These are phyloP conservation scores for Gymnocephalus cernua DNA, from an alignment of 2,113 vertebrate genomes.

Conservation along the genomic window DNA sequence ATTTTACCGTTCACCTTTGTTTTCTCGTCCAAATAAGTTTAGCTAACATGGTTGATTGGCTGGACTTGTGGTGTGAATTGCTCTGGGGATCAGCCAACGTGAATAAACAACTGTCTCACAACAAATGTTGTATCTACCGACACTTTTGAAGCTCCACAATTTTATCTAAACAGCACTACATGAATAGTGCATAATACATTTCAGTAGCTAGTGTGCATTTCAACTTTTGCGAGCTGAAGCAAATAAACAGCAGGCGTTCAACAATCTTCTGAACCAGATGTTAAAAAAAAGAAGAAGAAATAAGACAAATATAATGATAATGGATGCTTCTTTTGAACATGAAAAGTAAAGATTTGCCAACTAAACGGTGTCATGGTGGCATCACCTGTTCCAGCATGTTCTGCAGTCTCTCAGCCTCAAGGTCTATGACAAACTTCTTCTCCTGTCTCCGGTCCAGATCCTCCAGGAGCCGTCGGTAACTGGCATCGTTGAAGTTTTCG, in stretches of 20 bases:
- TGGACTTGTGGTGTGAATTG: no score
- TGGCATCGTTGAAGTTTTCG: conserved; percentile 98
- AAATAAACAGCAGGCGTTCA: no score
- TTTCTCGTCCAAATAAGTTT: no score
- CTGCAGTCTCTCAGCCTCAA: conserved; percentile 96
- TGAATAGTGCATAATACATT: no score
- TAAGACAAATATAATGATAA: background rate
- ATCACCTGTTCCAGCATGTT: conserved; percentile 99
- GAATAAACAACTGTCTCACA: background rate
- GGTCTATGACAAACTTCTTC: conserved; percentile 99
- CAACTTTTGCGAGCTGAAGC: no score
- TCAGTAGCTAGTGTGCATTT: no score
- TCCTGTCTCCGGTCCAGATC: conserved; percentile 97
- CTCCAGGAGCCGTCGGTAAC: conserved; percentile 95
- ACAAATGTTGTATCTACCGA: background rate
- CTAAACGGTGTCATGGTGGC: background rate
- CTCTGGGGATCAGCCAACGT: no score
- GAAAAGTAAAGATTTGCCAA: background rate
- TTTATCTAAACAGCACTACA: no score
- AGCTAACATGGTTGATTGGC: no score
- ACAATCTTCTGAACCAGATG: background rate
- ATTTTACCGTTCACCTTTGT: no score
- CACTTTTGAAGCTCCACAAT: no score
- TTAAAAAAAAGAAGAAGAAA: no score
- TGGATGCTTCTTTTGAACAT: background rate